Conservation (phyloP, 2,888 invertebrate species). For the Heteromyza rotundicornis region DNA sequence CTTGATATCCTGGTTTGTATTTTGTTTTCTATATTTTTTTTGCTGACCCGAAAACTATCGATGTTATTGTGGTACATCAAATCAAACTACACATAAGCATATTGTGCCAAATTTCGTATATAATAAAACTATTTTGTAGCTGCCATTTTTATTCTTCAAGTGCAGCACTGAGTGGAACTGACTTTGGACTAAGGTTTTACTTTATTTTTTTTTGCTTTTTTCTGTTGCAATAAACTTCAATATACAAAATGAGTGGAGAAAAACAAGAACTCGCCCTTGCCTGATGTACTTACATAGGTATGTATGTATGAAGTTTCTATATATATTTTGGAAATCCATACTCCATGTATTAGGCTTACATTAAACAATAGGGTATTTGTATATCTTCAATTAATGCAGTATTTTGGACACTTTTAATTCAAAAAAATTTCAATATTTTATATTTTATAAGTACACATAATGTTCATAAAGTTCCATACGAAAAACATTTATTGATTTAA, state of each 20-base stretch:
- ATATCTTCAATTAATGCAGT: neutral
- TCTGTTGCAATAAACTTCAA: too few species aligned
- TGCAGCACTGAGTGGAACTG: conserved; percentile 4
- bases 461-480: neutral
- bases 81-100: too few species aligned
- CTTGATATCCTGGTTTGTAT: neutral
- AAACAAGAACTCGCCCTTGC: too few species aligned
- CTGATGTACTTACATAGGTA: too few species aligned
- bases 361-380: neutral
- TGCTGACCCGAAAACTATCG: conserved; percentile 12
- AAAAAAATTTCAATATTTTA: neutral
- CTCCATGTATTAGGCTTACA: too few species aligned
- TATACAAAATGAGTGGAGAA: too few species aligned
- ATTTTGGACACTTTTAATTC: neutral
- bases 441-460: neutral
- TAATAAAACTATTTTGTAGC: conserved; percentile 28
- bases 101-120: conserved; percentile 19
- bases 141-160: conserved; percentile 23
- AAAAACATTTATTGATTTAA: neutral
- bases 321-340: too few species aligned
- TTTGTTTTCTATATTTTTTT: neutral
- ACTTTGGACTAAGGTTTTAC: conserved; percentile 1
- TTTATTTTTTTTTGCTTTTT: too few species aligned
- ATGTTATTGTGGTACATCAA: too few species aligned
- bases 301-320: too few species aligned